These are phyloP conservation scores for Champsocephalus gunnari DNA, from an alignment of 2,797 vertebrate genomes.

Conservation along the genomic window DNA sequence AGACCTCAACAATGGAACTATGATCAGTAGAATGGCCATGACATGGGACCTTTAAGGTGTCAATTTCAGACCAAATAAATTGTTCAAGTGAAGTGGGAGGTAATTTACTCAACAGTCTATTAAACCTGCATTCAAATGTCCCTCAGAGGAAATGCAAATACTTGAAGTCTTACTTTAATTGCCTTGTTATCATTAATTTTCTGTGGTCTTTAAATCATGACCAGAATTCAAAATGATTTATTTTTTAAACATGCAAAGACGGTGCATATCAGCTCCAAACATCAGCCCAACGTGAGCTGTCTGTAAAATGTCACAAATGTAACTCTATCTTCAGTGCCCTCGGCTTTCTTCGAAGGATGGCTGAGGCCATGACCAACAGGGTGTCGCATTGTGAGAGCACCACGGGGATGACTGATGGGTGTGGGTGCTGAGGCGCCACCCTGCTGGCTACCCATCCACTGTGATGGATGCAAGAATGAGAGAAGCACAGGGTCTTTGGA, in stretches of 20 bases:
- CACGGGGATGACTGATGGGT: slow-evolving; percentile 69
- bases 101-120: slow-evolving; percentile 32
- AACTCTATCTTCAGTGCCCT: slow-evolving; percentile 40
- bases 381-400: slow-evolving; percentile 65
- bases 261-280: slow-evolving; percentile 21
- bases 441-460: slow-evolving; percentile 63
- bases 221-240: neutral
- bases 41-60: neutral
- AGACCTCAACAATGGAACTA: too few species aligned
- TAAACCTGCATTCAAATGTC: slow-evolving; percentile 38
- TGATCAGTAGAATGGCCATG: too few species aligned
- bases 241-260: neutral
- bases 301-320: slow-evolving; percentile 30
- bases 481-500: slow-evolving; percentile 75
- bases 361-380: slow-evolving; percentile 61
- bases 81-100: neutral
- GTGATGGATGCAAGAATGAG: slow-evolving; percentile 79
- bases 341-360: slow-evolving; percentile 42
- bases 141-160: slow-evolving; percentile 29
- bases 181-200: slow-evolving; percentile 21
- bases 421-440: slow-evolving; percentile 64
- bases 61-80: slow-evolving; percentile 23
- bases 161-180: slow-evolving; percentile 32
- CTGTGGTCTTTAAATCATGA: slow-evolving; percentile 20
- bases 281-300: slow-evolving; percentile 7